A percentile compares a stretch with the other conserved stretches of the same genome.
Evolutionary conservation across 1,140 invertebrate species (phyloP).

Genomic region (Grapholita molesta): DNA sequence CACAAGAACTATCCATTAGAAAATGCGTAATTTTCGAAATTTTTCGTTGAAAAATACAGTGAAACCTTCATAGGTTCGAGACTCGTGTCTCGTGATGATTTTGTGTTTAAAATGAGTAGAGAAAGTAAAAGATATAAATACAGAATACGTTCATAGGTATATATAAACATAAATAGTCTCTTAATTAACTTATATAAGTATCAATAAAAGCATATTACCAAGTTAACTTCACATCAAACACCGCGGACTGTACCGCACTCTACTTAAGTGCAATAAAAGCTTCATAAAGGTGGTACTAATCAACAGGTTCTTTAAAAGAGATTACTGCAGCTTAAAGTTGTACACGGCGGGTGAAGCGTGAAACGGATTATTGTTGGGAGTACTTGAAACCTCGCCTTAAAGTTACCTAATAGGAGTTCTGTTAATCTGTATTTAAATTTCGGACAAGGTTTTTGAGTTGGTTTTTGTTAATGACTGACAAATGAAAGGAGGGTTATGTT

Average conservation of each 20-base stretch:
- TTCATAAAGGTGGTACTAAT: neutral
- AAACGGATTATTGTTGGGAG: neutral
- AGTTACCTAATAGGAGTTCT: neutral
- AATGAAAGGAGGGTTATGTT: too few species aligned
- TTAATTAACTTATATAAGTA: too few species aligned
- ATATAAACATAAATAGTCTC: too few species aligned
- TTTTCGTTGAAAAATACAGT: too few species aligned
- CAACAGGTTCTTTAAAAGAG: neutral
- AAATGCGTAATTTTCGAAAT: too few species aligned
- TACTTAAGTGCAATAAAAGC: neutral
- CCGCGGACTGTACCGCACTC: neutral
- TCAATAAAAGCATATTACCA: too few species aligned
- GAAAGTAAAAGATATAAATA: too few species aligned
- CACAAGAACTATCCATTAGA: too few species aligned
- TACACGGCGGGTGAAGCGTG: neutral
- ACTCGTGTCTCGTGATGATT: too few species aligned
- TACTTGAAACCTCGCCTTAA: neutral
- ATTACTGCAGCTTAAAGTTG: neutral
- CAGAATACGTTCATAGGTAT: too few species aligned
- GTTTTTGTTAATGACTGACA: neutral
- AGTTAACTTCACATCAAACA: neutral
- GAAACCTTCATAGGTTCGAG: too few species aligned
- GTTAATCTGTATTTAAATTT: neutral
- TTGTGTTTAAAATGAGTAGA: too few species aligned
- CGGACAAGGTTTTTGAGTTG: neutral